These are phyloP conservation scores for Zhengitettix transpicula DNA, from an alignment of 2,888 invertebrate species.

Conservation along the genomic window DNA sequence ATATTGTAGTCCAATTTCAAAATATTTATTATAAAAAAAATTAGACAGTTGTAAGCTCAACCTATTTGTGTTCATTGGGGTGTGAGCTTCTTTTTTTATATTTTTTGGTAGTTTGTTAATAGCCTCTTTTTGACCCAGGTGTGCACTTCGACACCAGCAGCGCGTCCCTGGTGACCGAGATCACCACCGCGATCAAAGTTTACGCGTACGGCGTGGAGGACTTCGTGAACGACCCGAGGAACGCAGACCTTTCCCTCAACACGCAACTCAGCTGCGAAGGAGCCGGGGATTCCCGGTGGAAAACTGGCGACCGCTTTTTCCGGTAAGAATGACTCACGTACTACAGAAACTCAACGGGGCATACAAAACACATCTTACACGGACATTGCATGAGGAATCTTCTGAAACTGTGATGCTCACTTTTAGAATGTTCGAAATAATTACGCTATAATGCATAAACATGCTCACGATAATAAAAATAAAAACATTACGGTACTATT, in stretches of 20 bases:
- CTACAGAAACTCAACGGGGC: neutral
- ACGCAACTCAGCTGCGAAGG: slow-evolving; percentile 73
- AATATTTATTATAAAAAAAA: too few relatives aligned
- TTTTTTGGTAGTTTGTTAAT: neutral
- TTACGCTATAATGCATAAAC: too few relatives aligned
- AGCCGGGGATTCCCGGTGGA: slow-evolving; percentile 64
- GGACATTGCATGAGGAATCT: too few relatives aligned
- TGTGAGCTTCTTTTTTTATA: neutral
- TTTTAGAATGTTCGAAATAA: too few relatives aligned
- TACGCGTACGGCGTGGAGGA: slow-evolving; percentile 83
- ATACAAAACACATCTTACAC: too few relatives aligned
- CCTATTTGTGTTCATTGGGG: neutral
- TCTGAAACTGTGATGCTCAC: too few relatives aligned
- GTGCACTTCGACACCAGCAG: slow-evolving; percentile 85
- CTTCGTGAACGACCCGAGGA: slow-evolving; percentile 59
- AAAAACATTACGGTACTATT: too few relatives aligned
- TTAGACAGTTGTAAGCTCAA: too few relatives aligned
- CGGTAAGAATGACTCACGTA: slow-evolving; percentile 30
- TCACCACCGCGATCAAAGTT: slow-evolving; percentile 77
- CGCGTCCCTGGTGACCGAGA: slow-evolving; percentile 65
- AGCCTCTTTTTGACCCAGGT: slow-evolving; percentile 31
- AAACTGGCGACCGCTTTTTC: slow-evolving; percentile 58
- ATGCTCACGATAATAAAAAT: too few relatives aligned
- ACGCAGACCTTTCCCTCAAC: slow-evolving; percentile 48
- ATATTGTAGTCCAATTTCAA: too few relatives aligned